Evolutionary conservation across 1,140 invertebrate genomes (phyloP).

Genomic region (Calliopsis andreniformis): DNA sequence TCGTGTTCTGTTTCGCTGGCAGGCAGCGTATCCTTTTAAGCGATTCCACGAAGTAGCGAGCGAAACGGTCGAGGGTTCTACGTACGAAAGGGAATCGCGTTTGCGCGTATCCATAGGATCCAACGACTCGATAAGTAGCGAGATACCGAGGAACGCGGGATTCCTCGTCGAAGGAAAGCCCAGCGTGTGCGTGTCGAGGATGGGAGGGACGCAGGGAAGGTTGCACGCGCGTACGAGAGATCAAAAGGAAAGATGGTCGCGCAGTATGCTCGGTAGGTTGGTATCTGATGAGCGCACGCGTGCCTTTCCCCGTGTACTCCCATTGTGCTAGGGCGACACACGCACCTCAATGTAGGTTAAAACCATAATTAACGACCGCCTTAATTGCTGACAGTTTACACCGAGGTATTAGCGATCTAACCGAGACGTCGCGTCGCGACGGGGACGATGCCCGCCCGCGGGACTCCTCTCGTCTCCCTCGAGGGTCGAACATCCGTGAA

Average conservation of each 20-base stretch:
- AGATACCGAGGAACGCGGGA: constrained; percentile 29
- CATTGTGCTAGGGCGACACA: constrained; percentile 44
- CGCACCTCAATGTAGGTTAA: constrained; percentile 55
- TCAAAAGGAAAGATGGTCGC: constrained; percentile 26
- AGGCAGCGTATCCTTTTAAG: too few species aligned
- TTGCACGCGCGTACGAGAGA: constrained; percentile 13
- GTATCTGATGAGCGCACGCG: constrained; percentile 55
- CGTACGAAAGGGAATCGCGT: constrained; percentile 58
- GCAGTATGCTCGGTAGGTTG: not conserved
- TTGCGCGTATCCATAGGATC: constrained; percentile 31
- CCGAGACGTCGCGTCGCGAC: constrained; percentile 31
- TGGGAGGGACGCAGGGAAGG: not conserved
- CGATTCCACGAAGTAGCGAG: too few species aligned
- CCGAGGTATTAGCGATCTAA: constrained; percentile 31
- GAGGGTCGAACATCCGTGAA: constrained; percentile 61
- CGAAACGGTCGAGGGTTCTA: constrained; percentile 39
- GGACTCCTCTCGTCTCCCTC: constrained; percentile 1
- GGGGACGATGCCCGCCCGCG: constrained; percentile 7
- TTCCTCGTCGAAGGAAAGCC: constrained; percentile 25
- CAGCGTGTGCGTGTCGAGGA: not conserved
- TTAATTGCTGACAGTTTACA: constrained; percentile 58
- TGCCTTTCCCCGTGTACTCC: constrained; percentile 43
- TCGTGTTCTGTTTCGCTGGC: too few species aligned
- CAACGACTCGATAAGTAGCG: constrained; percentile 55
- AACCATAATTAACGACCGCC: constrained; percentile 57